These are phyloP conservation scores for Lutraria rhynchaena DNA, from an alignment of 1,140 invertebrate genomes.

Conservation along the genomic window DNA sequence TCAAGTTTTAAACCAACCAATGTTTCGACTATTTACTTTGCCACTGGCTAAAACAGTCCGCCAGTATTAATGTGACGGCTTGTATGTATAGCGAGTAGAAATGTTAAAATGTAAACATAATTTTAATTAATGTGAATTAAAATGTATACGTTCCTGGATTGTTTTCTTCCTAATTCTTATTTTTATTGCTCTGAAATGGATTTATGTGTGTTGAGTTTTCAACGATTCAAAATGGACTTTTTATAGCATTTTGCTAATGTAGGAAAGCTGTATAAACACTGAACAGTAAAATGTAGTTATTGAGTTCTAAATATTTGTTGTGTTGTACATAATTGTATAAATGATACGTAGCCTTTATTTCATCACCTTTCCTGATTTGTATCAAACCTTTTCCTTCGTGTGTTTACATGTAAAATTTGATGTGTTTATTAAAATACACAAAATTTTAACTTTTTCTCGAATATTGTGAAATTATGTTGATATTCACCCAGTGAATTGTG, in stretches of 20 bases:
- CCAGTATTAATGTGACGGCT: no score
- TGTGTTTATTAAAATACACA: not conserved
- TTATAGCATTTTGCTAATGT: not conserved
- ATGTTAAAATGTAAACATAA: not conserved
- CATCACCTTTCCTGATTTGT: constrained; percentile 9
- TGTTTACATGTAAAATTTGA: not conserved
- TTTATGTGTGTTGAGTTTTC: constrained; percentile 6
- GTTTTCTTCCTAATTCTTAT: constrained; percentile 1
- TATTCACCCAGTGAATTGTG: no score
- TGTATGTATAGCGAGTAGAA: no score
- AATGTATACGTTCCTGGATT: constrained; percentile 16
- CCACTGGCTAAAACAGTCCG: no score
- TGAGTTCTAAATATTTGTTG: not conserved
- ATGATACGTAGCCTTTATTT: constrained; percentile 20
- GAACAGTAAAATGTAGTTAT: constrained; percentile 17
- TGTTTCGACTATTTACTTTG: no score
- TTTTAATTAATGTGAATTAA: constrained; percentile 21
- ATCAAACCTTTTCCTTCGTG: not conserved
- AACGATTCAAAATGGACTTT: not conserved
- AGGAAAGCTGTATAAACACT: not conserved
- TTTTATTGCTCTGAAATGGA: constrained; percentile 2
- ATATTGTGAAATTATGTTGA: not conserved
- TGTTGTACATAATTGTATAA: constrained; percentile 42
- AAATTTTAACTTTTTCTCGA: not conserved
- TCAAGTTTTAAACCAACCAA: no score